Percentiles rank a stretch among this genome's conserved stretches.
Conservation (phyloP, 2,888 invertebrate species). For the Drosophila kambysellisi region DNA sequence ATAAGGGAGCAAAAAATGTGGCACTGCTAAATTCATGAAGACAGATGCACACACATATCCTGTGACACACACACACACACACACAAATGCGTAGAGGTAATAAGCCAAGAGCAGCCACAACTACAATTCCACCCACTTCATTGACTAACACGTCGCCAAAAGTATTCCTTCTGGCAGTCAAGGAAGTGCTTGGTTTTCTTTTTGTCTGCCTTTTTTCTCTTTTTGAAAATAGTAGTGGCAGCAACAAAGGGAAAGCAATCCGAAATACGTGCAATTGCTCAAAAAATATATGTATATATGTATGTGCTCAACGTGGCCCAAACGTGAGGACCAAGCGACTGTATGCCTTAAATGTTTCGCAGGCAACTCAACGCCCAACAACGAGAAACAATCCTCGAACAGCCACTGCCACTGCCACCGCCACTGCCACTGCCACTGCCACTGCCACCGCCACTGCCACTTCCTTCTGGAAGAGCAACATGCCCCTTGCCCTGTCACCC, state of each 20-base stretch:
- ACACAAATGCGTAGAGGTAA: slow-evolving; percentile 44
- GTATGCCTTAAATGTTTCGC: slow-evolving; percentile 66
- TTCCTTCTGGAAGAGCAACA: slow-evolving; percentile 12
- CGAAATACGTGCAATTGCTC: slow-evolving; percentile 74
- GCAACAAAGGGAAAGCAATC: slow-evolving; percentile 53
- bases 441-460: neutral
- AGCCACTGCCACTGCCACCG: neutral
- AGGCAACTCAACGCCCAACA: slow-evolving; percentile 15
- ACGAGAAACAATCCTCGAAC: slow-evolving; percentile 21
- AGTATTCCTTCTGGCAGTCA: slow-evolving; percentile 35
- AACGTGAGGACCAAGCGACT: slow-evolving; percentile 57
- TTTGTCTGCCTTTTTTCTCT: neutral
- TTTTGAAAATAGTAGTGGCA: slow-evolving; percentile 44
- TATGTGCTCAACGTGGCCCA: slow-evolving; percentile 42
- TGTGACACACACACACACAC: slow-evolving; percentile 16
- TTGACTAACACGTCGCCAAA: slow-evolving; percentile 56
- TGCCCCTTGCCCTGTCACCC: neutral
- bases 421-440: neutral
- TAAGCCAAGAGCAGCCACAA: slow-evolving; percentile 53
- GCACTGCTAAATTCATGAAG: slow-evolving; percentile 58
- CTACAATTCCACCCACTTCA: slow-evolving; percentile 47
- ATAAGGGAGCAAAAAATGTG: slow-evolving; percentile 35
- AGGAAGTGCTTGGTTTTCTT: slow-evolving; percentile 23
- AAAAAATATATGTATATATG: slow-evolving; percentile 44
- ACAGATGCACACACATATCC: slow-evolving; percentile 49